These are phyloP conservation scores for Echinarachnius parma DNA, from an alignment of 53 echinoderm and acorn worm species.

Conservation along the genomic window DNA sequence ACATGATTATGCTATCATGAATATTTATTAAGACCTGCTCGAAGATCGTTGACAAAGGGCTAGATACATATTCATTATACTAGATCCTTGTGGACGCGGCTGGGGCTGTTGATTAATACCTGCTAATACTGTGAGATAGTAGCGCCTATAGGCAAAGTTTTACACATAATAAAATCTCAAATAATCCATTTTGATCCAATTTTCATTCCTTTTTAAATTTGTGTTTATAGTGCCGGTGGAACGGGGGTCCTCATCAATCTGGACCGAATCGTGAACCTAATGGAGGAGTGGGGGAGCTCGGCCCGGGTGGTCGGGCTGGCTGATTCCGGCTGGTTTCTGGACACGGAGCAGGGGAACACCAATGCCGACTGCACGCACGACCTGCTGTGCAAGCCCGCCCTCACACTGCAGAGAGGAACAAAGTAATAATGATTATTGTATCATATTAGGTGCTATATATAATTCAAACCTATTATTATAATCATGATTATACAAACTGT, in stretches of 20 bases:
- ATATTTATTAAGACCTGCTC: too few relatives aligned
- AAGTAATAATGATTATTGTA: constrained; percentile 53
- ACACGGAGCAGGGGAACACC: constrained; percentile 53
- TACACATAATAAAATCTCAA: too few relatives aligned
- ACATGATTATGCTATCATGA: too few relatives aligned
- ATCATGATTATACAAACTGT: too few relatives aligned
- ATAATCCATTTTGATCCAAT: too few relatives aligned
- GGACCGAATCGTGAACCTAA: constrained; percentile 58
- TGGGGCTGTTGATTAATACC: too few relatives aligned
- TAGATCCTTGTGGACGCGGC: too few relatives aligned
- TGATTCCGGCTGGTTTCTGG: constrained; percentile 95
- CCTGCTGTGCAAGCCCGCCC: constrained; percentile 73
- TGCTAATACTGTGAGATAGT: too few relatives aligned
- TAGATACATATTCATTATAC: too few relatives aligned
- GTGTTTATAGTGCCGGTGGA: constrained; percentile 71
- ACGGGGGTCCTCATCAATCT: constrained; percentile 88
- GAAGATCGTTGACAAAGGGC: too few relatives aligned
- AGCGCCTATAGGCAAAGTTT: too few relatives aligned
- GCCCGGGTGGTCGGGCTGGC: constrained; percentile 74
- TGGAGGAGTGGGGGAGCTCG: constrained; percentile 67
- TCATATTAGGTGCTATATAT: neutral
- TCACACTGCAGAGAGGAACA: constrained; percentile 68
- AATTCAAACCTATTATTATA: neutral
- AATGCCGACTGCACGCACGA: constrained; percentile 58
- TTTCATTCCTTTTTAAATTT: too few relatives aligned